Percentiles rank a stretch among this genome's conserved stretches.
Evolutionary conservation across 2,797 vertebrate species (phyloP).

Genomic region (Parotocinclus haroldoi): DNA sequence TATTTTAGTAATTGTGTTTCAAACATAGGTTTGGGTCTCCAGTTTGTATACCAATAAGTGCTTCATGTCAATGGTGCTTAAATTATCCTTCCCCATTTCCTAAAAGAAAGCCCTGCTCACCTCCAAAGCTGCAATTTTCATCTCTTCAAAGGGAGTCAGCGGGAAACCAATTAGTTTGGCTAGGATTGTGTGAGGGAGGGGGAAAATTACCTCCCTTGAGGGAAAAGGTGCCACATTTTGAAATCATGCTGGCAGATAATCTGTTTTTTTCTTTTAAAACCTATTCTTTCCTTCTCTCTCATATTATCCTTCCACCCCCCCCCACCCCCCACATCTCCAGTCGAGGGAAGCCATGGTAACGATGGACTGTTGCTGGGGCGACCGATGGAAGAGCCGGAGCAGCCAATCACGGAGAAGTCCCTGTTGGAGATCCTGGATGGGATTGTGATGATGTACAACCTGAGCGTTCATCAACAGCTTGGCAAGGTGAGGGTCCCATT

Average conservation of each 20-base stretch:
- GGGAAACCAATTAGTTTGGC: conserved; percentile 41
- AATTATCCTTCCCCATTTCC: conserved; percentile 8
- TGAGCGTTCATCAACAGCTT: conserved; percentile 97
- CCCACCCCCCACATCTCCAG: conserved; percentile 60
- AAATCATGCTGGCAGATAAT: conserved; percentile 19
- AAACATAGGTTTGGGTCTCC: not conserved
- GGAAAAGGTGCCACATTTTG: conserved; percentile 10
- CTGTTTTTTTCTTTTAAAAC: conserved; percentile 15
- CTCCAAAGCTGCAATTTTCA: conserved; percentile 12
- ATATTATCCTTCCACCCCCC: not conserved
- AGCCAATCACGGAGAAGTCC: conserved; percentile 89
- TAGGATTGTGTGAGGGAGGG: conserved; percentile 4
- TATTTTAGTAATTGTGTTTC: not conserved
- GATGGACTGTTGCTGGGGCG: conserved; percentile 91
- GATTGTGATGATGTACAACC: conserved; percentile 96
- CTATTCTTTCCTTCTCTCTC: conserved; percentile 12
- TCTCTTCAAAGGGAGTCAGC: conserved; percentile 24
- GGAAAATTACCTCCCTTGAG: conserved; percentile 20
- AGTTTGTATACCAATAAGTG: conserved; percentile 9
- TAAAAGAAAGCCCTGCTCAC: conserved; percentile 23
- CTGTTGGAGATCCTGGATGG: conserved; percentile 92
- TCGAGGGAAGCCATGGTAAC: conserved; percentile 89
- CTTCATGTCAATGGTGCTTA: conserved; percentile 24
- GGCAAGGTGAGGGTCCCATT: conserved; percentile 80
- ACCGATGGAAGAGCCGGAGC: conserved; percentile 85